Evolutionary conservation across 2,113 vertebrate genomes (phyloP).

Genomic region (Patagioenas fasciata): DNA sequence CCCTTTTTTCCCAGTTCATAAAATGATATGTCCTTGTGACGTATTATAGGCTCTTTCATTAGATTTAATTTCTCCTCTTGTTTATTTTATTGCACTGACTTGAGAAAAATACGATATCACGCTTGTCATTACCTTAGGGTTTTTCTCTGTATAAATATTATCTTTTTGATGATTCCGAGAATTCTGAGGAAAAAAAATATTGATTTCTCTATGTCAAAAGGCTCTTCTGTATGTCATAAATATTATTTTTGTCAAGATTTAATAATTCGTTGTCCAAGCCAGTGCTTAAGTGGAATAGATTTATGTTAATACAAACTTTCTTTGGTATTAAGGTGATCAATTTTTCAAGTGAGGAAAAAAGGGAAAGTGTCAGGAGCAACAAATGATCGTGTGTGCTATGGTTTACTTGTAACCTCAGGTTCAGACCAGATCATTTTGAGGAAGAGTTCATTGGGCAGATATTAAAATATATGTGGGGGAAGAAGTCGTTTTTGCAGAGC

Average conservation of each 20-base stretch:
- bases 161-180: slow-evolving; percentile 47
- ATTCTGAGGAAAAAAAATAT: slow-evolving; percentile 21
- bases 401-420: neutral
- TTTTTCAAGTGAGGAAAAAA: slow-evolving; percentile 43
- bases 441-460: neutral
- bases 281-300: slow-evolving; percentile 63
- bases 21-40: neutral
- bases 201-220: slow-evolving; percentile 55
- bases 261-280: slow-evolving; percentile 50
- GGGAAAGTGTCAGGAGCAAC: neutral
- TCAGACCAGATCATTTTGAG: neutral
- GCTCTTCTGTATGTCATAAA: slow-evolving; percentile 45
- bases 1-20: neutral
- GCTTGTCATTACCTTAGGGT: slow-evolving; percentile 15
- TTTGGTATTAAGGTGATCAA: slow-evolving; percentile 39
- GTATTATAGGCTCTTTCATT: neutral
- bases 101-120: neutral
- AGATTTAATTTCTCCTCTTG: slow-evolving; percentile 40
- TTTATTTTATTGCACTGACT: slow-evolving; percentile 42
- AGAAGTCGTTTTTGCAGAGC: neutral
- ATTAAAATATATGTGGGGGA: neutral
- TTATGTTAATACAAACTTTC: slow-evolving; percentile 64
- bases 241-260: slow-evolving; percentile 65
- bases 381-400: neutral
- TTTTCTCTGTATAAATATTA: slow-evolving; percentile 16